Conservation (phyloP, 2,113 vertebrate species). For the Crotophaga sulcirostris region DNA sequence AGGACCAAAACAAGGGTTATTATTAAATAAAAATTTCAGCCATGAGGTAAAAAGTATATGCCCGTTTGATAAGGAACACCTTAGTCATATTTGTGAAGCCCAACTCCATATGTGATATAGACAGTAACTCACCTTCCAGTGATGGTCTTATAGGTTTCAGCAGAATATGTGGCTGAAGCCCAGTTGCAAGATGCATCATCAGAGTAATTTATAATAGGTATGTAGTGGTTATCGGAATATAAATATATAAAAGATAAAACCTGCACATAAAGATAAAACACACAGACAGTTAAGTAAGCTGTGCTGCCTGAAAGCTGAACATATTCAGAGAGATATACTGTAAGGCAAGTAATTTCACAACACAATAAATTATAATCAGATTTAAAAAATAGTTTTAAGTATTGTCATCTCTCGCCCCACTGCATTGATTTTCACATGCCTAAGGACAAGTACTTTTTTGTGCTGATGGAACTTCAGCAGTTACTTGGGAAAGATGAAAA, state of each 20-base stretch:
- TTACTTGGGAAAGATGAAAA: neutral
- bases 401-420: neutral
- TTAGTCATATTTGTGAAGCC: neutral
- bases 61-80: neutral
- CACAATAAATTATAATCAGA: neutral
- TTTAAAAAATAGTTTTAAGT: neutral
- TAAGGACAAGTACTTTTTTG: neutral
- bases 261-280: neutral
- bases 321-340: neutral
- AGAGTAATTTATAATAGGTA: neutral
- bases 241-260: neutral
- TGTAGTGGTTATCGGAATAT: neutral
- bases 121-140: neutral
- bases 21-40: neutral
- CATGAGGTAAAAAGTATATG: neutral
- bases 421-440: neutral
- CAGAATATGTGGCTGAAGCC: neutral
- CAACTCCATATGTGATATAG: neutral
- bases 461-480: neutral
- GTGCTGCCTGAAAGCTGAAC: neutral
- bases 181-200: neutral
- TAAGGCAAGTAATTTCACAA: neutral
- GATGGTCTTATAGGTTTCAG: neutral
- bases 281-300: neutral
- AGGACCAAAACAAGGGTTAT: neutral